Percentiles rank a stretch among this genome's conserved stretches.
phyloP scores from a whole-genome alignment of 1,140 invertebrate species.

The Drosophila dunni region DNA sequence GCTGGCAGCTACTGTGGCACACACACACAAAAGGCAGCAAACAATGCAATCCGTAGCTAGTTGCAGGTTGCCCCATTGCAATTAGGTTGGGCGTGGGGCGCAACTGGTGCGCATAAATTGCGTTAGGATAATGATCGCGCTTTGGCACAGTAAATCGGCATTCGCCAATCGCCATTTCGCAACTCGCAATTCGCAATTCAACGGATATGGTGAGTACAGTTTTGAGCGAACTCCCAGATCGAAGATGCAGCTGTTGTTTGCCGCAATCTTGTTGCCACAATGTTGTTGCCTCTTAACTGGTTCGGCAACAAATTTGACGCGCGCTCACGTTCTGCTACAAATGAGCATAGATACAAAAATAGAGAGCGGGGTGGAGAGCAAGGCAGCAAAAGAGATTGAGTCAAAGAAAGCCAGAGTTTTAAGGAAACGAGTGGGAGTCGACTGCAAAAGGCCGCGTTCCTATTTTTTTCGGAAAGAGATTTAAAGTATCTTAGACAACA shows the following conservation, averaged over 20 bases:
- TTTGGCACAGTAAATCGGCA: constrained; percentile 81
- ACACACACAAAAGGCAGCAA: constrained; percentile 34
- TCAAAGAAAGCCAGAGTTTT: constrained; percentile 26
- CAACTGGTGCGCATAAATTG: constrained; percentile 79
- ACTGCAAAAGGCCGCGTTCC: too few relatives aligned
- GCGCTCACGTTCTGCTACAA: constrained; percentile 59
- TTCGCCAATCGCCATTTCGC: constrained; percentile 72
- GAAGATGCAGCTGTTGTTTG: constrained; percentile 46
- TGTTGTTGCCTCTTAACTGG: constrained; percentile 60
- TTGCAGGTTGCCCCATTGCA: constrained; percentile 57
- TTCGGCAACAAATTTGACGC: constrained; percentile 80
- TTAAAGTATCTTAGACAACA: too few relatives aligned
- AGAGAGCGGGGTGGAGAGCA: constrained; percentile 19
- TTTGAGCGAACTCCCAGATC: constrained; percentile 58
- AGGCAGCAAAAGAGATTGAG: constrained; percentile 22
- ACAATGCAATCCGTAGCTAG: constrained; percentile 58
- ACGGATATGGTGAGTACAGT: constrained; percentile 75
- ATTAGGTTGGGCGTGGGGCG: constrained; percentile 77
- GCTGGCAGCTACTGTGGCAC: constrained; percentile 27
- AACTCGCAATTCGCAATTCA: constrained; percentile 72
- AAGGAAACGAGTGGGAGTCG: constrained; percentile 4
- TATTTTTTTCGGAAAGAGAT: too few relatives aligned
- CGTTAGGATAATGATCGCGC: constrained; percentile 84
- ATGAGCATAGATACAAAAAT: constrained; percentile 51
- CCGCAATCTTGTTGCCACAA: constrained; percentile 19